Base-by-base conservation (phyloP, 2,113 vertebrate species). In the Micronisus gabar region DNA sequence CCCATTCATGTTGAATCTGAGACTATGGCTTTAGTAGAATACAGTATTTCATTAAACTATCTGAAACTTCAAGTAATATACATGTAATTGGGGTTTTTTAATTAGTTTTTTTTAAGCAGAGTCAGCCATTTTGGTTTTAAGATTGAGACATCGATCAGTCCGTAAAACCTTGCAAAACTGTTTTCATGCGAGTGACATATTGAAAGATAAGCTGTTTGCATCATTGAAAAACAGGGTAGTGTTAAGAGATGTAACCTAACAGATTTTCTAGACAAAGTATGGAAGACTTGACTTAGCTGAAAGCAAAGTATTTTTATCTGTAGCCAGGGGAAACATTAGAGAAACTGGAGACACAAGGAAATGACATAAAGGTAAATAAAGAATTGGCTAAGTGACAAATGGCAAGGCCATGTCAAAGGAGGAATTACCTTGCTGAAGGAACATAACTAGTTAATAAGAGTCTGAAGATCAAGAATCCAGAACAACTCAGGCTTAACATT, bases 291-390 rank as follows among this genome's bases (percentile, higher is more conserved):
- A 40, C 32, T 3, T 47, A 45, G 80, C 78, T 63, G 81, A 91
- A 66, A 93, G 81, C 41, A 4, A 52, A 88, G 53, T 75, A 82
- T 88, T 93, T 95, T 93, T 87, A 90, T 90, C 85, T 75, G 52
- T 67, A 92, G 95, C 90, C 92, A 56, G 81, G 34, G 85, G 95
- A 92, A 82, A 90, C 23, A 74, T 85, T 52, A 59, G 62, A 23
- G 74, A 34, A 75, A 79, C 78, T 30, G 48, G 81, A 90, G 85
- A 81, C 65, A 88, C 50, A 25, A 88, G 74, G 94, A 90, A 88
- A 62, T 71, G 79, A 81, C 95, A 95, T 23, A 9, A 93, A 94
- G 92, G 92, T 94, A 97, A 96, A 96, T 89, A 94, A 91, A 94
- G 90, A 78, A 34, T 1, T 84, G 92, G 92, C 76, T 16, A 83